A percentile compares a stretch with the other conserved stretches of the same genome.
Conservation (phyloP, 2,113 vertebrate species). For the Gila orcuttii region DNA sequence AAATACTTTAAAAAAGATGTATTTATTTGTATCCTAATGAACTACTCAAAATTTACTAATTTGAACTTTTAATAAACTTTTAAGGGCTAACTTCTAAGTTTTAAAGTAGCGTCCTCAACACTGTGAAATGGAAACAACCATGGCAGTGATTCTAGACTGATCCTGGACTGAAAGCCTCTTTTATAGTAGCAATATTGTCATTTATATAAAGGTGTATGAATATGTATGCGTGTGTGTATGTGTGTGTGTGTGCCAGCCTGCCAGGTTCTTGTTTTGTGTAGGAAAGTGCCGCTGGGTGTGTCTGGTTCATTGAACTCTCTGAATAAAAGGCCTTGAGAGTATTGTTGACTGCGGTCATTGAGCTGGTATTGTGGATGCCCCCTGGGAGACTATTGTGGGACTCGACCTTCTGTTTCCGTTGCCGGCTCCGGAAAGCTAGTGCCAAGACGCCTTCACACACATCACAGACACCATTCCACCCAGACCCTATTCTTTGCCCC, state of each 20-base stretch:
- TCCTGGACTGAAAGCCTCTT: background rate
- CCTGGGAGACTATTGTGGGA: constrained; percentile 70
- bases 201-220: constrained; percentile 52
- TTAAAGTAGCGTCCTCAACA: background rate
- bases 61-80: background rate
- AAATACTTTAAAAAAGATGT: no score
- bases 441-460: constrained; percentile 58
- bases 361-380: constrained; percentile 70
- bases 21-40: background rate
- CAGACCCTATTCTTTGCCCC: constrained; percentile 37
- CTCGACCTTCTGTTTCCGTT: constrained; percentile 70
- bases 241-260: constrained; percentile 32
- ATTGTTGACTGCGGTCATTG: constrained; percentile 69
- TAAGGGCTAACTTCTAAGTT: background rate
- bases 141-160: constrained; percentile 8
- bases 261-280: constrained; percentile 55
- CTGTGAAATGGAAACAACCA: background rate
- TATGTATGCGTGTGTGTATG: constrained; percentile 57
- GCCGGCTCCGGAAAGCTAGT: constrained; percentile 63
- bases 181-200: constrained; percentile 35
- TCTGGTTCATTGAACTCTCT: constrained; percentile 55
- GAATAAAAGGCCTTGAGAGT: constrained; percentile 63
- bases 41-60: background rate
- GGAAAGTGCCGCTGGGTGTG: constrained; percentile 66
- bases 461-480: constrained; percentile 21